Conservation (phyloP, 2,797 vertebrate genomes). For the Myoxocephalus aenaeus region DNA sequence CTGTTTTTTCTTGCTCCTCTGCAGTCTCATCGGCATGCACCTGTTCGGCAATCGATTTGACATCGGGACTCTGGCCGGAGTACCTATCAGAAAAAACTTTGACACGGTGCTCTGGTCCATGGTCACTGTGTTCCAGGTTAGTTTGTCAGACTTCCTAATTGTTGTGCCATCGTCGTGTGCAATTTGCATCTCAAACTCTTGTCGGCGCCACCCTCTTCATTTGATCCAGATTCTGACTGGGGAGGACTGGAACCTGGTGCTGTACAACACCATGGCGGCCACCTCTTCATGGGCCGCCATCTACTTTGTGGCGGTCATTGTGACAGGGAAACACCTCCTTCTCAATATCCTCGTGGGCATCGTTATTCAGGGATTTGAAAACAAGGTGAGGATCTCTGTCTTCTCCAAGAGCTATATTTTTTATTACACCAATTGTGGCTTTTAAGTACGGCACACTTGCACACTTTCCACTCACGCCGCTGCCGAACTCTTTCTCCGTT, state of each 20-base stretch:
- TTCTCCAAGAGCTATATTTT: not conserved
- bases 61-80: slow-evolving; percentile 82
- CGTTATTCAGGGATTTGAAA: slow-evolving; percentile 88
- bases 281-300: slow-evolving; percentile 89
- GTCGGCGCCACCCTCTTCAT: not conserved
- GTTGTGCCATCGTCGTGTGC: no score
- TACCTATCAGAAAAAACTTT: slow-evolving; percentile 90
- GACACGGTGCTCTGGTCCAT: slow-evolving; percentile 92
- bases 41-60: slow-evolving; percentile 91
- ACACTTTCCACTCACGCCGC: not conserved
- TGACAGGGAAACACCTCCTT: slow-evolving; percentile 90
- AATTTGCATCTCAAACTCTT: not conserved
- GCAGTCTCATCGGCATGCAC: slow-evolving; percentile 92
- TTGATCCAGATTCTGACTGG: slow-evolving; percentile 86
- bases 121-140: slow-evolving; percentile 93
- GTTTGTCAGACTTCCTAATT: not conserved
- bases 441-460: not conserved
- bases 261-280: slow-evolving; percentile 91
- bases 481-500: not conserved
- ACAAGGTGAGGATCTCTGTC: slow-evolving; percentile 76
- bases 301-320: slow-evolving; percentile 91
- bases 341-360: slow-evolving; percentile 94
- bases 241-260: slow-evolving; percentile 91
- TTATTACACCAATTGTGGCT: not conserved
- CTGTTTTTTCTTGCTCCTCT: not conserved